Conservation (phyloP, 2,888 invertebrate genomes). For the Panorpa germanica region DNA sequence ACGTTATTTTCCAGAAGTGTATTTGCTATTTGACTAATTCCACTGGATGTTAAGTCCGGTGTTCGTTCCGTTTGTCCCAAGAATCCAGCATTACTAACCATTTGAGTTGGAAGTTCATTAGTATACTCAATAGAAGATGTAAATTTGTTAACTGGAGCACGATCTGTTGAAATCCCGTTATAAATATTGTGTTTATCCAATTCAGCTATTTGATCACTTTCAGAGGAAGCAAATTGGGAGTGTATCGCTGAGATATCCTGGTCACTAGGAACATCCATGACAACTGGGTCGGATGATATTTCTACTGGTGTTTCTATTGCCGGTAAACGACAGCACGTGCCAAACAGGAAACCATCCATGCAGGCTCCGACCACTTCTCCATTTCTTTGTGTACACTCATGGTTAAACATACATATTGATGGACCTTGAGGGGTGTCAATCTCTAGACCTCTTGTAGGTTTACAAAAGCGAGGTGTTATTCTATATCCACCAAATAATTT, state of each 20-base stretch:
- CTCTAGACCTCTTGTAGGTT: slow-evolving; percentile 42
- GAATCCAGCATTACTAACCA: no score
- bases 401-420: slow-evolving; percentile 86
- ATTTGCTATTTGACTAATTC: slow-evolving; percentile 34
- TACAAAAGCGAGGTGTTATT: slow-evolving; percentile 67
- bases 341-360: slow-evolving; percentile 84
- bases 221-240: background rate
- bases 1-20: slow-evolving; percentile 27
- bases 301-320: slow-evolving; percentile 20
- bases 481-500: slow-evolving; percentile 73
- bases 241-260: background rate
- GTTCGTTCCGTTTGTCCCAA: slow-evolving; percentile 1
- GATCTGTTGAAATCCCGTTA: no score
- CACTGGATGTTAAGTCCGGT: slow-evolving; percentile 33
- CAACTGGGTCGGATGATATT: slow-evolving; percentile 10
- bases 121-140: slow-evolving; percentile 1
- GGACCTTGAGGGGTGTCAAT: slow-evolving; percentile 40
- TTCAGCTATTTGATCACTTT: slow-evolving; percentile 6
- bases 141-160: slow-evolving; percentile 4
- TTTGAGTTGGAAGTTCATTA: slow-evolving; percentile 9
- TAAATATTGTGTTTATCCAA: no score
- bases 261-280: slow-evolving; percentile 8
- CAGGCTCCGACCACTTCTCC: slow-evolving; percentile 79
- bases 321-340: slow-evolving; percentile 71
- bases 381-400: slow-evolving; percentile 60